Evolutionary conservation across 2,888 invertebrate species (phyloP).

Genomic region (Neoitamus cyanurus): DNA sequence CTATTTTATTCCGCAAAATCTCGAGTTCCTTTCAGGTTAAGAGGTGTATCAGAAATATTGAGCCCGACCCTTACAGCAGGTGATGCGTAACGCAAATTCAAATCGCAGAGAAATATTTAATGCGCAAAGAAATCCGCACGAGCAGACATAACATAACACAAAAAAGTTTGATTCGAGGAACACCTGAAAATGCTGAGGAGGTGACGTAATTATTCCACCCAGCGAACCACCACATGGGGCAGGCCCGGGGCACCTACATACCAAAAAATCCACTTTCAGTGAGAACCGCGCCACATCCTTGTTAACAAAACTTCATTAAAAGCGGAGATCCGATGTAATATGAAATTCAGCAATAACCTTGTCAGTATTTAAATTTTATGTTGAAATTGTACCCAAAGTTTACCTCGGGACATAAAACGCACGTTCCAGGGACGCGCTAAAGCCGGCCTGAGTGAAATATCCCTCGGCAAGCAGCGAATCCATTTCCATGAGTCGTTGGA

Average conservation of each 20-base stretch:
- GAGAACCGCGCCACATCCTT: background rate
- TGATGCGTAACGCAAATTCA: background rate
- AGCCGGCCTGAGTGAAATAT: conserved; percentile 18
- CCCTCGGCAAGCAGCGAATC: conserved; percentile 20
- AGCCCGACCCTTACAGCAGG: background rate
- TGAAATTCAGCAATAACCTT: conserved; percentile 6
- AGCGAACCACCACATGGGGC: background rate
- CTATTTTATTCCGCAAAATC: background rate
- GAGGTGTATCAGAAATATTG: background rate
- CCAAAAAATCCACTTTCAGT: background rate
- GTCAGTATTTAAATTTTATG: conserved; percentile 20
- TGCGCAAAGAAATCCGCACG: background rate
- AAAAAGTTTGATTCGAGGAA: background rate
- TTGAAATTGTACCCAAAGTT: background rate
- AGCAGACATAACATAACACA: background rate
- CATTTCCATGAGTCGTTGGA: conserved; percentile 26
- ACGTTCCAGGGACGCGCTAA: background rate
- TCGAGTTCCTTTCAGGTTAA: background rate
- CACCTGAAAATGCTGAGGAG: background rate
- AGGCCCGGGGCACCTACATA: background rate
- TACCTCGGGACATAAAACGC: conserved; percentile 1
- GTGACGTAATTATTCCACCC: background rate
- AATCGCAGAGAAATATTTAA: background rate
- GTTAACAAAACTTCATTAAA: conserved; percentile 5
- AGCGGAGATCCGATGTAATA: background rate